phyloP scores from a whole-genome alignment of 1,140 invertebrate species.

The Drosophila watanabei region DNA sequence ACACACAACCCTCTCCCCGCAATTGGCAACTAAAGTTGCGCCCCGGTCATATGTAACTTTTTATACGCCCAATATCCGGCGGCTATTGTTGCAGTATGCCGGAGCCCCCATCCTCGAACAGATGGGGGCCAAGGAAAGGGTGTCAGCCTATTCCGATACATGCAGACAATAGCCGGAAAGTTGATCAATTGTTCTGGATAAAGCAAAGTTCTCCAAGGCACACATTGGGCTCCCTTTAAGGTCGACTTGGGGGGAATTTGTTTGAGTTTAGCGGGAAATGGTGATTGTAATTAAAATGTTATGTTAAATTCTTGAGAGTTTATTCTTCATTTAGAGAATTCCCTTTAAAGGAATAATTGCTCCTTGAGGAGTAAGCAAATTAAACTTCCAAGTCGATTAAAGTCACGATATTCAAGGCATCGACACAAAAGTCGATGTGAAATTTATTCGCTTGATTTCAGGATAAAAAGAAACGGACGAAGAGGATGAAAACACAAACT shows the following conservation, averaged over 20 bases:
- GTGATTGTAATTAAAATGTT: slow-evolving; percentile 3
- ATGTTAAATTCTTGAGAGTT: not conserved
- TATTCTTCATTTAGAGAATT: not conserved
- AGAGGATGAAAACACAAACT: not conserved
- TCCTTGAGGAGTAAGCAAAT: not conserved
- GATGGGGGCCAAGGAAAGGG: slow-evolving; percentile 7
- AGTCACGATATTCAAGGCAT: slow-evolving; percentile 17
- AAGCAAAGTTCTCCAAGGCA: slow-evolving; percentile 4
- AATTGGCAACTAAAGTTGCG: slow-evolving; percentile 52
- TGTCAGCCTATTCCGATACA: slow-evolving; percentile 28
- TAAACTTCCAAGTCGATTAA: slow-evolving; percentile 12
- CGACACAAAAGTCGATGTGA: slow-evolving; percentile 13
- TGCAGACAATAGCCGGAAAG: slow-evolving; percentile 38
- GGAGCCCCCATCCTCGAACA: slow-evolving; percentile 9
- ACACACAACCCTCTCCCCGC: slow-evolving; percentile 5
- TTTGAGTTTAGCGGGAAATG: slow-evolving; percentile 10
- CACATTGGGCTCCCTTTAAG: slow-evolving; percentile 20
- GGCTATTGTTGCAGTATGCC: slow-evolving; percentile 59
- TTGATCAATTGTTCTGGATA: slow-evolving; percentile 38
- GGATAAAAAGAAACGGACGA: not conserved
- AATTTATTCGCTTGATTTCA: slow-evolving; percentile 27
- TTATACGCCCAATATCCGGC: slow-evolving; percentile 66
- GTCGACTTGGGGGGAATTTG: slow-evolving; percentile 15
- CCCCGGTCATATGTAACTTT: slow-evolving; percentile 61
- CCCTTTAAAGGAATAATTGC: not conserved